These are phyloP conservation scores for Malurus alboscapulatus DNA, from an alignment of 2,113 vertebrate species.

Conservation along the genomic window DNA sequence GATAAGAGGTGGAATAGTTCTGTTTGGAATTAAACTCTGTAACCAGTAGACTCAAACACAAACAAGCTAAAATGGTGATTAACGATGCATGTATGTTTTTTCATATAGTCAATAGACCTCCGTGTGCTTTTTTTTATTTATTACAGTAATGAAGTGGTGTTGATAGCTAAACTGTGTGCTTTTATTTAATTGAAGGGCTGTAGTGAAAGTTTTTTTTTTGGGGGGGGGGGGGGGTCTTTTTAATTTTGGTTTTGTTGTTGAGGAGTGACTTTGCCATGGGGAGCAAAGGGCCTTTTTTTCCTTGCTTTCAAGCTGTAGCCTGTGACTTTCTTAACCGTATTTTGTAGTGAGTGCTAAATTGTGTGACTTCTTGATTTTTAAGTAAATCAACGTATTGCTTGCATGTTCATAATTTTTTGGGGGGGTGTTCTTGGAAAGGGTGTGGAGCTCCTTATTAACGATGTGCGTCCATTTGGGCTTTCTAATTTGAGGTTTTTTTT, in stretches of 20 bases:
- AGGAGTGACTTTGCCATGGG: conserved; percentile 89
- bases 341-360: conserved; percentile 89
- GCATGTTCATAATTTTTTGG: conserved; percentile 77
- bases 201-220: conserved; percentile 75
- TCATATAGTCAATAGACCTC: conserved; percentile 92
- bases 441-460: conserved; percentile 78
- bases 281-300: conserved; percentile 78
- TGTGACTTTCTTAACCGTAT: conserved; percentile 81
- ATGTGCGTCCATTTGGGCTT: conserved; percentile 73
- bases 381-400: conserved; percentile 81
- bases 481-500: conserved; percentile 55
- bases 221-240: conserved; percentile 66
- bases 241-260: conserved; percentile 81
- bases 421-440: conserved; percentile 68
- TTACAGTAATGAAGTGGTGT: conserved; percentile 98
- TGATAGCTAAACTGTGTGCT: conserved; percentile 99
- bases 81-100: conserved; percentile 98
- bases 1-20: conserved; percentile 98
- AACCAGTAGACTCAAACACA: conserved; percentile 97
- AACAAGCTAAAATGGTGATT: conserved; percentile 99
- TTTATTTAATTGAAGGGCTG: conserved; percentile 88
- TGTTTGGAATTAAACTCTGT: conserved; percentile 92
- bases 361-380: conserved; percentile 80
- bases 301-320: conserved; percentile 87
- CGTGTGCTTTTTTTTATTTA: conserved; percentile 90